These are phyloP conservation scores for Scomber colias DNA, from an alignment of 2,113 vertebrate genomes.

Conservation along the genomic window DNA sequence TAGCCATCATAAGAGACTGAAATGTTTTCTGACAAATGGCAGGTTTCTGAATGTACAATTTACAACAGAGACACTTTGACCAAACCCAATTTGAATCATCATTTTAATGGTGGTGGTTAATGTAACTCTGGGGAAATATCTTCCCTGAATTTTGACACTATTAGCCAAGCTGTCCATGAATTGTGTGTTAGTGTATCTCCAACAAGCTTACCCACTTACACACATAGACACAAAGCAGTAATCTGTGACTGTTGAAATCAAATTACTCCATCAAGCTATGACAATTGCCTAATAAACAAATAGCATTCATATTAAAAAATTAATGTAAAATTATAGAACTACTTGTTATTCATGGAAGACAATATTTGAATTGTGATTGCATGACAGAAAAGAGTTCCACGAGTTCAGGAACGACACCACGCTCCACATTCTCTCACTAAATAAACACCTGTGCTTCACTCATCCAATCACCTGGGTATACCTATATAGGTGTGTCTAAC, in stretches of 20 bases:
- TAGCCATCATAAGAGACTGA: background rate
- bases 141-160: background rate
- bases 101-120: background rate
- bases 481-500: no score
- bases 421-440: no score
- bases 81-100: no score
- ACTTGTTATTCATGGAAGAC: background rate
- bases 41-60: background rate
- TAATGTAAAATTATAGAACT: background rate
- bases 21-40: conserved; percentile 1
- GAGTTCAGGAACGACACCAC: no score
- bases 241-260: no score
- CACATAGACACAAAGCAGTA: no score
- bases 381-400: background rate
- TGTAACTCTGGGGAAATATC: background rate
- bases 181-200: no score
- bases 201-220: no score
- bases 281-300: background rate
- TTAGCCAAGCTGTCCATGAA: background rate
- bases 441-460: no score
- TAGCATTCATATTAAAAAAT: background rate
- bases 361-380: background rate
- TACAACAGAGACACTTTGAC: no score
- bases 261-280: no score
- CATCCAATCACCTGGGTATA: no score